These are phyloP conservation scores for Syrrhaptes paradoxus DNA, from an alignment of 2,113 vertebrate genomes.

Conservation along the genomic window DNA sequence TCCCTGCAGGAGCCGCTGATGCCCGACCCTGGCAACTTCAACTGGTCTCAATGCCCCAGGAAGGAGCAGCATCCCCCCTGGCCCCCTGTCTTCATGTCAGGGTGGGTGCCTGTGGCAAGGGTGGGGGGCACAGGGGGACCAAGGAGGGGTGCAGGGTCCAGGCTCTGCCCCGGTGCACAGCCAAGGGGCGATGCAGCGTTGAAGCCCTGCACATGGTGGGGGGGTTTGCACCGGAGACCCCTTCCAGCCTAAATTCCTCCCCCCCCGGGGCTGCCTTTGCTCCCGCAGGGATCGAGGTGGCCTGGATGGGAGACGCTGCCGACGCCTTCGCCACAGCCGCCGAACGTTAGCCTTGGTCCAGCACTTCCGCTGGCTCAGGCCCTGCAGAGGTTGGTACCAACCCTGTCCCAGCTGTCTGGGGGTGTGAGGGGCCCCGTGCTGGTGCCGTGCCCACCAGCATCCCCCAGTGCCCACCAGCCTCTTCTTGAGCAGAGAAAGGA, in stretches of 20 bases:
- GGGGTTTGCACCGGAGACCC: fast-evolving
- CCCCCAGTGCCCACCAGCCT: neutral
- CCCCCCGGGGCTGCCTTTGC: neutral
- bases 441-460: neutral
- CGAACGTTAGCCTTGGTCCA: neutral
- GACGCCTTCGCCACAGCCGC: fast-evolving
- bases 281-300: neutral
- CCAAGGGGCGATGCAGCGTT: neutral
- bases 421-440: neutral
- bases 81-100: fast-evolving
- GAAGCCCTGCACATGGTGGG: too few relatives aligned
- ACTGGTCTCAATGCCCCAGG: fast-evolving
- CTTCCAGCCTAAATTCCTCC: neutral
- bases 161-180: neutral
- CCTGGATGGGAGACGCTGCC: fast-evolving
- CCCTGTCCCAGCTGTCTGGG: neutral
- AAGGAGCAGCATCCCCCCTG: neutral
- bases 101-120: neutral
- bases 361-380: fast-evolving
- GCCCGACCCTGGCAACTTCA: fast-evolving
- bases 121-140: fast-evolving
- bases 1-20: fast-evolving
- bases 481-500: fast-evolving
- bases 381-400: neutral
- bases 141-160: fast-evolving